Conservation (phyloP, 2,113 vertebrate genomes). For the Nesospiza acunhae region DNA sequence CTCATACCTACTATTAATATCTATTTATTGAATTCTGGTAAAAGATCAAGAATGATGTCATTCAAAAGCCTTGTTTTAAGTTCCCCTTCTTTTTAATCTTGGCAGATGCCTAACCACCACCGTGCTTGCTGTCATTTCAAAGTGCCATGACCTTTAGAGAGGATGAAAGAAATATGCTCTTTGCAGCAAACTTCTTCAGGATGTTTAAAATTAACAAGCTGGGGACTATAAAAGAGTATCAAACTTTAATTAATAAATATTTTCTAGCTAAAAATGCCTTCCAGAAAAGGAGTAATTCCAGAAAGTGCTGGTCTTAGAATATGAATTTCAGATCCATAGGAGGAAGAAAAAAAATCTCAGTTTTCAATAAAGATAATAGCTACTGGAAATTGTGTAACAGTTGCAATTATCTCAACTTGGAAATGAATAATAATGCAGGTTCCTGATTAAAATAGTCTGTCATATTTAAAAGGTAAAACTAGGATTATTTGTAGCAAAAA, state of each 20-base stretch:
- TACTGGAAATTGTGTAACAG: neutral
- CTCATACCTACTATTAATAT: neutral
- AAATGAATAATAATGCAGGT: neutral
- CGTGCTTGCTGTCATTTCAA: neutral
- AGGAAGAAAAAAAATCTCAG: neutral
- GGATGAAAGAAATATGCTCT: neutral
- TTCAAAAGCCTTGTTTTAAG: neutral
- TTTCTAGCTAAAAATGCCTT: neutral
- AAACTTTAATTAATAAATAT: neutral
- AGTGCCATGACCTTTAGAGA: neutral
- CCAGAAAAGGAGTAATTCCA: neutral
- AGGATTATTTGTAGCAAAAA: neutral
- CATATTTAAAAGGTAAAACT: neutral
- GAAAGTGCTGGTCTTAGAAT: neutral
- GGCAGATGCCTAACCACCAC: neutral
- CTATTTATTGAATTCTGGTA: neutral
- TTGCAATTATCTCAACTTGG: neutral
- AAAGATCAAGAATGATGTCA: neutral
- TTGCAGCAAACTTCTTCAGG: neutral
- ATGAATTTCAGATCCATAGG: neutral
- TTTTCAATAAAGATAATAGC: neutral
- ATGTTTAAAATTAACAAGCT: neutral
- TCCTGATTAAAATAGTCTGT: neutral
- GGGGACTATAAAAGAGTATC: neutral
- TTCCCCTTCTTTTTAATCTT: neutral